Base-by-base conservation (phyloP, 1,140 invertebrate species). In the Trichonephila clavata region DNA sequence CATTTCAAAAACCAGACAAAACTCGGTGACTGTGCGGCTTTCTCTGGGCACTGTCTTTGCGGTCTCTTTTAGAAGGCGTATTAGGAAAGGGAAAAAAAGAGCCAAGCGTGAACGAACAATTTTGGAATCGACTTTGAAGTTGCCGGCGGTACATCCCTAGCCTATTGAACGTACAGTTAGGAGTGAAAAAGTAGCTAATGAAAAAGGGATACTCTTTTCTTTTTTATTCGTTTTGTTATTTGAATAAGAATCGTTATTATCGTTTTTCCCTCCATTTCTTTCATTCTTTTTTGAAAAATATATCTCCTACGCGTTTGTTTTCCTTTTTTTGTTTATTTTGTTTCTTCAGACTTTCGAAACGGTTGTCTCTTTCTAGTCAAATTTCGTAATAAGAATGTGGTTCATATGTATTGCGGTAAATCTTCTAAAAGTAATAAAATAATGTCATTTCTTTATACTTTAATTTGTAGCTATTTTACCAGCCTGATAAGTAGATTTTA, bases 91-190 rank as follows among this genome's bases (percentile, higher is more conserved):
- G 32, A 71, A 77, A 77, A 77, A 68, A 88, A 50, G 63, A 43
- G 10, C 88, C n/a, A 32, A 80, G 71, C 88, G 88, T 90, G 88
- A 90, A 90, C 88, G 88, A 90, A 90, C 71, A 77, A 90, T 90
- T 90, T 90, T 61, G 68, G 68, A 80, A 24, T n/a, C 21, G 20
- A 32, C 71, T 90, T 90, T 88, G 86, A 88, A 43, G 61, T 88
- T 27, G 86, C 86, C 86, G 86, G 18, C 86, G 60, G 32, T n/a
- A 14, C 86, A 32, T 27, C 84, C 84, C 84, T 86, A 27, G 32
- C 20, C 21, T 57, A 88, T 88, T 65, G 32, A 88, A 88, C 32
- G 63, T 18, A 57, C 27, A 63, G 27, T 57, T 57, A 68, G 14
- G 65, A 68, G 65, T 68, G 65, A 68, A 68, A 68, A 59, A 59